These are phyloP conservation scores for Alloscopus bannaensis DNA, from an alignment of 2,888 invertebrate genomes.

Conservation along the genomic window DNA sequence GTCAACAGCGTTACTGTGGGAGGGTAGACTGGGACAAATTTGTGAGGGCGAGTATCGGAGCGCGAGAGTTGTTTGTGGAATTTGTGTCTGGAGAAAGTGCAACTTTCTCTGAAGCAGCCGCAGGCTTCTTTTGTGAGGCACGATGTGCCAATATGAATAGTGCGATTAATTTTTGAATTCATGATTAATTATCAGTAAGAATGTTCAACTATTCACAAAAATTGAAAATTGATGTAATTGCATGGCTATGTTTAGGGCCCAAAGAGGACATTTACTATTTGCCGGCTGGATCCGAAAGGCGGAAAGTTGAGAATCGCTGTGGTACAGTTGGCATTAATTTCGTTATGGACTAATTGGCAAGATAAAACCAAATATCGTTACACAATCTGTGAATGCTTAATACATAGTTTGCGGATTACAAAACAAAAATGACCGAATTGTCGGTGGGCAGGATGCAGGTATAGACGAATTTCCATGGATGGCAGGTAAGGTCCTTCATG, in stretches of 20 bases:
- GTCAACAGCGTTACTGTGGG: neutral
- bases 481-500: too few species aligned
- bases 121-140: neutral
- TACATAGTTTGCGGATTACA: neutral
- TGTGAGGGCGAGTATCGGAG: neutral
- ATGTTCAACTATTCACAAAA: too few species aligned
- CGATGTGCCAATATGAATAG: too few species aligned
- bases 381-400: too few species aligned
- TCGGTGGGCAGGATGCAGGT: neutral
- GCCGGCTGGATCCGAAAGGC: neutral
- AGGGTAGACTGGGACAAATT: neutral
- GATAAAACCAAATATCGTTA: too few species aligned
- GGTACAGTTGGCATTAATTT: neutral
- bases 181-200: too few species aligned
- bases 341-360: neutral
- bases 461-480: neutral
- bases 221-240: too few species aligned
- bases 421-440: neutral
- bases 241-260: too few species aligned
- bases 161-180: too few species aligned
- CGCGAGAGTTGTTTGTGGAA: neutral
- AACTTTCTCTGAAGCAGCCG: neutral
- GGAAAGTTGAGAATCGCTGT: neutral
- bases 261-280: neutral
- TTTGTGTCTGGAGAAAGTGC: neutral